These are phyloP conservation scores for Pristis pectinata DNA, from an alignment of 2,797 vertebrate species.

Conservation along the genomic window DNA sequence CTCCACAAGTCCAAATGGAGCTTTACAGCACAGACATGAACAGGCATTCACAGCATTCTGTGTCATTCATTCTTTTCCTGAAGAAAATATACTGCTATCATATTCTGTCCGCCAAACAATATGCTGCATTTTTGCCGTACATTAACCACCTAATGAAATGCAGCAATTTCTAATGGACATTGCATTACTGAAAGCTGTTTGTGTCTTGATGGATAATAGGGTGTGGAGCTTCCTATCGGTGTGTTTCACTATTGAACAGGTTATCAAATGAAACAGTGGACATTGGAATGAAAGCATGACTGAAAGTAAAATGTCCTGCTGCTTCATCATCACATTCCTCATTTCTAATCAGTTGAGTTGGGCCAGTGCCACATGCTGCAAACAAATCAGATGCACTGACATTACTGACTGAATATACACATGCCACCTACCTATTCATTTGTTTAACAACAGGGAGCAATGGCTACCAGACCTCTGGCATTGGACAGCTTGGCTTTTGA, in stretches of 20 bases:
- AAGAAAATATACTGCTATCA: background rate
- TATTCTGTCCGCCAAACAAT: constrained; percentile 16
- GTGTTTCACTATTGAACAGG: background rate
- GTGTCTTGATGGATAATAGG: background rate
- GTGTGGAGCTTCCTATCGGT: background rate
- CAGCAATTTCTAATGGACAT: constrained; percentile 69
- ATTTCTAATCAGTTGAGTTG: background rate
- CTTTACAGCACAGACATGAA: background rate
- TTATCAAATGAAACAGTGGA: background rate
- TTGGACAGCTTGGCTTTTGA: background rate
- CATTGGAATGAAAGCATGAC: background rate
- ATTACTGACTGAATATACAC: background rate
- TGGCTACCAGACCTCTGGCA: too few relatives aligned
- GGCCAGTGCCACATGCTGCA: background rate
- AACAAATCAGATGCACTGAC: background rate
- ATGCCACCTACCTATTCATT: background rate
- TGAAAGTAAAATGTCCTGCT: background rate
- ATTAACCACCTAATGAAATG: constrained; percentile 80
- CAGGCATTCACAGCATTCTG: background rate
- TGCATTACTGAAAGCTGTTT: constrained; percentile 39
- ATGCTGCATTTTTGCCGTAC: constrained; percentile 41
- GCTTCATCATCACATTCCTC: background rate
- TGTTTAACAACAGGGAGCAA: too few relatives aligned
- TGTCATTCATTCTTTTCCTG: background rate
- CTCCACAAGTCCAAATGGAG: background rate